These are phyloP conservation scores for Eristalinus sepulchralis DNA, from an alignment of 2,888 invertebrate species.

Conservation along the genomic window DNA sequence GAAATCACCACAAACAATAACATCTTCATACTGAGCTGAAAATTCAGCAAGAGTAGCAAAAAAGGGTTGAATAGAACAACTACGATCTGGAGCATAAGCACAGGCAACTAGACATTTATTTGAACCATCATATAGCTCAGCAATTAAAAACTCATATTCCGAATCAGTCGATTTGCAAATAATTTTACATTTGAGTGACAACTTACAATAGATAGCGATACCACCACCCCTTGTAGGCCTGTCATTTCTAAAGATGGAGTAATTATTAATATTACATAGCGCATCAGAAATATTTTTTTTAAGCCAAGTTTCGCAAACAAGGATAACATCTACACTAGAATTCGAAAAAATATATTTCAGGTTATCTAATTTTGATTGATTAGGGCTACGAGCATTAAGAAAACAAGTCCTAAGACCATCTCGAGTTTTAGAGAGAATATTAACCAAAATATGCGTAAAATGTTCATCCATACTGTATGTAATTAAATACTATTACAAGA, in stretches of 20 bases:
- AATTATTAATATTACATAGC: not conserved
- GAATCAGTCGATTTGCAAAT: not conserved
- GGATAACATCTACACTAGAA: not conserved
- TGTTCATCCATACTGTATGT: not conserved
- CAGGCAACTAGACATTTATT: slow-evolving; percentile 4
- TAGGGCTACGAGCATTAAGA: not conserved
- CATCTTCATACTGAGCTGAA: too few relatives aligned
- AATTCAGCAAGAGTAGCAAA: too few relatives aligned
- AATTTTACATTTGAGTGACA: not conserved
- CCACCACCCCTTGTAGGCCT: not conserved
- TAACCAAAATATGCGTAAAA: not conserved
- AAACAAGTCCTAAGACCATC: not conserved
- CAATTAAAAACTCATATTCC: slow-evolving; percentile 5
- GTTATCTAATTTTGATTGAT: not conserved
- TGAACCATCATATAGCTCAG: slow-evolving; percentile 1
- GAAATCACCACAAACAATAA: not conserved
- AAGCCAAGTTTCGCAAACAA: not conserved
- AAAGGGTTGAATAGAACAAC: not conserved
- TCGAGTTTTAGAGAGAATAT: not conserved
- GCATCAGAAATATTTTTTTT: not conserved
- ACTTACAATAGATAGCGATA: not conserved
- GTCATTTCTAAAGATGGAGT: not conserved
- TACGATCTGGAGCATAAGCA: not conserved
- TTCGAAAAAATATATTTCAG: not conserved
- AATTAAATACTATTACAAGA: not conserved